These are phyloP conservation scores for Chaitophorus viminalis DNA, from an alignment of 2,888 invertebrate genomes.

Conservation along the genomic window DNA sequence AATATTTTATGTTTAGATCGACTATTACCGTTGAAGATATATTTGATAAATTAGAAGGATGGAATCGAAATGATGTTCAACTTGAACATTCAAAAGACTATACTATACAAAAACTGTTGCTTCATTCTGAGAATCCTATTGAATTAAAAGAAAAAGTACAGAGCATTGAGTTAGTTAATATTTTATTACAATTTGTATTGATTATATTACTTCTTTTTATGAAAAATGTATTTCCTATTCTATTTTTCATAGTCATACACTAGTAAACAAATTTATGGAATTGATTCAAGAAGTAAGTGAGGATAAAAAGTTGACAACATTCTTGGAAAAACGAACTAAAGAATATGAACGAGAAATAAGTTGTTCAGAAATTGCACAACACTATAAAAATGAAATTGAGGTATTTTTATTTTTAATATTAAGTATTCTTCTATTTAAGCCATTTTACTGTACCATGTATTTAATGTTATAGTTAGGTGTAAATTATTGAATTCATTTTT, in stretches of 20 bases:
- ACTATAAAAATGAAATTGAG: slow-evolving; percentile 46
- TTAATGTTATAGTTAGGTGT: too few species aligned
- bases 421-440: too few species aligned
- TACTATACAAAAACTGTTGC: slow-evolving; percentile 34
- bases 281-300: slow-evolving; percentile 53
- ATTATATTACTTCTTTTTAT: not conserved
- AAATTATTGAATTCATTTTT: too few species aligned
- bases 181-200: too few species aligned
- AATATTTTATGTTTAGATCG: slow-evolving; percentile 5
- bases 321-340: slow-evolving; percentile 45
- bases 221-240: not conserved
- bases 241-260: slow-evolving; percentile 9
- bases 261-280: slow-evolving; percentile 38
- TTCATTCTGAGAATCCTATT: slow-evolving; percentile 30
- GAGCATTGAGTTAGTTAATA: slow-evolving; percentile 6
- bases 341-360: slow-evolving; percentile 37
- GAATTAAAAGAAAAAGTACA: slow-evolving; percentile 52
- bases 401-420: not conserved
- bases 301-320: slow-evolving; percentile 48
- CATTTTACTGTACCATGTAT: too few species aligned
- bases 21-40: slow-evolving; percentile 34
- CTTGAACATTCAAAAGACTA: slow-evolving; percentile 43
- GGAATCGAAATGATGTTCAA: slow-evolving; percentile 33
- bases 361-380: slow-evolving; percentile 28
- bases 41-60: slow-evolving; percentile 50